Base-by-base conservation (phyloP, 2,113 vertebrate genomes). In the Myiozetetes cayanensis region DNA sequence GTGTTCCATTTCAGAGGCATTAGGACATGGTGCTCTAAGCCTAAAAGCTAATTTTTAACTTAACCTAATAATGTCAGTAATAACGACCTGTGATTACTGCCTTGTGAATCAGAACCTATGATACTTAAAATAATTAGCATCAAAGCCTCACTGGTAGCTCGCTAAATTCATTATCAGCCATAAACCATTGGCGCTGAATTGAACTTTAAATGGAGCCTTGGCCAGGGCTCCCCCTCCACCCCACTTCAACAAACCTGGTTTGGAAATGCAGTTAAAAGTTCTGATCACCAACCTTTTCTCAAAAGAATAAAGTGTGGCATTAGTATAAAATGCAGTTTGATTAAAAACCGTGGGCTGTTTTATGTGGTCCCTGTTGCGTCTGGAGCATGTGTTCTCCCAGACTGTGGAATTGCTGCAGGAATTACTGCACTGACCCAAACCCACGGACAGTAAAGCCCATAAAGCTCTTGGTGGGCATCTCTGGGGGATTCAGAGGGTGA, bases 121-220 rank as follows among this genome's bases (percentile, higher is more conserved):
- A 97, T 97, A 97, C 97, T 98, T 97, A 96, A 97, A 97, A 98
- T 97, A 97, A 97, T 97, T 97, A 97, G 92, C 94, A 97, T 97
- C 97, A 98, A 98, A 98, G 97, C 89, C 58, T 49, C 95, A 95
- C 76, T 59, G 85, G 91, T 87, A 97, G 91, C 96, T 96, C 95
- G 96, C 90, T 97, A 97, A 97, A 98, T 97, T 97, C 93, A 93
- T 91, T 94, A 81, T 92, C 97, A 97, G 90, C 96, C 92, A 89
- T 97, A 97, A 98, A 95, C 85, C 72, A 89, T 94, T 94, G 94
- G 93, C 53, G 82, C 81, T 91, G 84, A 95, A 93, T 59, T 74
- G 35, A 96, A 96, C 63, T 85, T 94, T 83, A 75, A 63, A 94
- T 16, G 89, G 55, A 77, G 24, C 6, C 23, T 12, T 84, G 79